Conservation (phyloP, 2,113 vertebrate genomes). For the Grammomys dolichurus region DNA sequence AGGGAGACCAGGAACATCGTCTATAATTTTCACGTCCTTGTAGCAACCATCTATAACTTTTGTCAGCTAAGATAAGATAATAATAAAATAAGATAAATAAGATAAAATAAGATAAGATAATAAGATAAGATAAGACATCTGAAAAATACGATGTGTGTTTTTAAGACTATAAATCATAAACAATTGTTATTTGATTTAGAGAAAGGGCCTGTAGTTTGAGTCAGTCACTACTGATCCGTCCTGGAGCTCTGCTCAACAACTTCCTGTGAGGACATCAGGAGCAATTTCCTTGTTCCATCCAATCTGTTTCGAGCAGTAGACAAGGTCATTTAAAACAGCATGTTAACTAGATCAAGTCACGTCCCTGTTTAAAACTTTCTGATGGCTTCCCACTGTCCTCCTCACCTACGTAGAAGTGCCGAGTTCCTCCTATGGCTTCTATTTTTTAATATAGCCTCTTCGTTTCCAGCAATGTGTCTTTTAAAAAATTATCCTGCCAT, state of each 20-base stretch:
- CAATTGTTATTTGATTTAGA: neutral
- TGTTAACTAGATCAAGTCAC: neutral
- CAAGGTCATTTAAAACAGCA: neutral
- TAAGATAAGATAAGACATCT: constrained; percentile 10
- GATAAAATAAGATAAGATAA: too few species aligned
- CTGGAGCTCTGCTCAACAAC: neutral
- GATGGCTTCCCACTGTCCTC: neutral
- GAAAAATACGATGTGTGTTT: neutral
- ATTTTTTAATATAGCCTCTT: neutral
- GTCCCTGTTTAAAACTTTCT: neutral
- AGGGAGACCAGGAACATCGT: neutral
- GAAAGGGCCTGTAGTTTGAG: neutral
- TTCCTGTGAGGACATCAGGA: neutral
- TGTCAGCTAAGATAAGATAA: neutral
- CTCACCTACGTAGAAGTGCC: constrained; percentile 1
- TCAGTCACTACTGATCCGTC: neutral
- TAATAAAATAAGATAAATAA: too few species aligned
- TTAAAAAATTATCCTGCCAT: neutral
- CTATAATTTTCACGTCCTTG: neutral
- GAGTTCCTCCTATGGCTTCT: neutral
- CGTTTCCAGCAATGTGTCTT: neutral
- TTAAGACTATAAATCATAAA: constrained; percentile 56
- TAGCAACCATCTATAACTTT: neutral
- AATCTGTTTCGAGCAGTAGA: constrained; percentile 19
- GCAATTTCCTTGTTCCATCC: neutral